Percentiles rank a stretch among this genome's conserved stretches.
Conservation (phyloP, 2,113 vertebrate species). For the Conger conger region DNA sequence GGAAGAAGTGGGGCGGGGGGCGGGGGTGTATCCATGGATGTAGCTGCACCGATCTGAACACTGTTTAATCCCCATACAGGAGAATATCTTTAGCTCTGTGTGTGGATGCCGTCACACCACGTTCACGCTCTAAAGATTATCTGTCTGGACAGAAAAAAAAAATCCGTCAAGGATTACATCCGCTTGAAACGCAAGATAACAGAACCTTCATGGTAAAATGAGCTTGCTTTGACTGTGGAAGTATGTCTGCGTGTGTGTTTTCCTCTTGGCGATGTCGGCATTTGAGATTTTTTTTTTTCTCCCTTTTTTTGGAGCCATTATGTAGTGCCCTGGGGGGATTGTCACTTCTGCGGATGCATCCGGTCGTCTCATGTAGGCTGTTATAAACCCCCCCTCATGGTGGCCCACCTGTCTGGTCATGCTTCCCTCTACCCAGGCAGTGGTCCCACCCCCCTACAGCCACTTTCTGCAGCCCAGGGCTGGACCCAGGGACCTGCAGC, state of each 20-base stretch:
- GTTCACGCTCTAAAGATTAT: not conserved
- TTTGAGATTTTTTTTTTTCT: not conserved
- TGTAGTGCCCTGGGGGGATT: not conserved
- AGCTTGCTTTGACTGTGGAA: not conserved
- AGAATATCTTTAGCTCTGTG: not conserved
- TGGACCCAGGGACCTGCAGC: not conserved
- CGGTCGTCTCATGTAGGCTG: not conserved
- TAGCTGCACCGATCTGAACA: not conserved
- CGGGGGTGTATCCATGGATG: not conserved
- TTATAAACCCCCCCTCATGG: not conserved
- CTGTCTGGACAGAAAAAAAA: not conserved
- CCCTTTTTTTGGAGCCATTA: not conserved
- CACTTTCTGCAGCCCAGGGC: not conserved
- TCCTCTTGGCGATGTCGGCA: not conserved
- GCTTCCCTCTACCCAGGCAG: not conserved
- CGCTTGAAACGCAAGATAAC: not conserved
- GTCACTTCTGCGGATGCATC: not conserved
- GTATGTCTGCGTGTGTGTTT: not conserved
- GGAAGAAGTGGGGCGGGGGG: too few relatives aligned
- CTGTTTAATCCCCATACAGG: not conserved
- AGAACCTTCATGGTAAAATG: not conserved
- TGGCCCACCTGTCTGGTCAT: conserved; percentile 11
- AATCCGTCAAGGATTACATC: not conserved
- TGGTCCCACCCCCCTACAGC: not conserved
- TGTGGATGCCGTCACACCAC: too few relatives aligned